phyloP scores from a whole-genome alignment of 2,797 vertebrate genomes.

The Xenops minutus region DNA sequence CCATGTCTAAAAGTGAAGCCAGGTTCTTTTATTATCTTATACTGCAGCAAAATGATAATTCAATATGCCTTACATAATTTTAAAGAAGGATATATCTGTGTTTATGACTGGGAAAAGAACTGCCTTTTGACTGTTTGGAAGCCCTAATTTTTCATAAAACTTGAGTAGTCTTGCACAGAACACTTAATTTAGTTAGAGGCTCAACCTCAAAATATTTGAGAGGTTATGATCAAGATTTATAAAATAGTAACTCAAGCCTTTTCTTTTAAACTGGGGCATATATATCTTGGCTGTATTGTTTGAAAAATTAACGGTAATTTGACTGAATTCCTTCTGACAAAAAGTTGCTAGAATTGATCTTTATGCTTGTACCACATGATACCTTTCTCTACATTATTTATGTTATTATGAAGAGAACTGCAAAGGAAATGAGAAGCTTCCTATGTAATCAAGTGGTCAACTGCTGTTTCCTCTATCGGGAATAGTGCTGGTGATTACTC shows the following conservation, averaged over 20 bases:
- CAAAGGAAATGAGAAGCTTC: conserved; percentile 58
- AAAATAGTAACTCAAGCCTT: neutral
- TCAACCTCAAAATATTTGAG: neutral
- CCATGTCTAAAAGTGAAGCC: neutral
- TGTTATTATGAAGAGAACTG: conserved; percentile 26
- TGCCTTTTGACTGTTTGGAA: neutral
- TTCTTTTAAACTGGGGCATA: neutral
- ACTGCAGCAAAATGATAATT: neutral
- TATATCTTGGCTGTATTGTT: neutral
- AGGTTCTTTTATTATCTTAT: neutral
- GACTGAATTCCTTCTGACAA: neutral
- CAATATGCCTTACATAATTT: neutral
- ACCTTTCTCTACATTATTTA: conserved; percentile 5
- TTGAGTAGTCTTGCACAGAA: neutral
- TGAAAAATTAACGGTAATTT: neutral
- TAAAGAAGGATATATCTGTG: neutral
- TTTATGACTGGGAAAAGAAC: neutral
- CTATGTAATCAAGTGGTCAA: conserved; percentile 37
- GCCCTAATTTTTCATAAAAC: neutral
- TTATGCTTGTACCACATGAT: neutral
- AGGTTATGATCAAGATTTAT: neutral
- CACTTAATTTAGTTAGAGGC: neutral
- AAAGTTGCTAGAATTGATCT: neutral
- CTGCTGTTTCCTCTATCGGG: neutral
- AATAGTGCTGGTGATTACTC: neutral